Base-by-base conservation (phyloP, 2,797 vertebrate species). In the Protosalanx chinensis region DNA sequence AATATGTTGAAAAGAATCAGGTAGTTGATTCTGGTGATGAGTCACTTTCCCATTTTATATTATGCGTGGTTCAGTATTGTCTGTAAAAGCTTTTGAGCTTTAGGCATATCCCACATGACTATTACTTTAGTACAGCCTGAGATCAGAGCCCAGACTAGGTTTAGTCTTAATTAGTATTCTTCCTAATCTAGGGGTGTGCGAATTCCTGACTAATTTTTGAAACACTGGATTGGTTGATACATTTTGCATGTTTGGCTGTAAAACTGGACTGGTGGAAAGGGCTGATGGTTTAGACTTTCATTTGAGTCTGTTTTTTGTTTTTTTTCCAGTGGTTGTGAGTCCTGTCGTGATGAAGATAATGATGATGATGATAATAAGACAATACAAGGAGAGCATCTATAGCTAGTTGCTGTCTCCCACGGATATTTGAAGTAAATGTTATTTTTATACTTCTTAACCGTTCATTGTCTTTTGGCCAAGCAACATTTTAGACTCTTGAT, bases 201-300 rank as follows among this genome's bases (percentile, higher is more conserved):
- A 74, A 69, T 73, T 57, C 30, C 66, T 67, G 49, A 37, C 72
- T 70, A 58, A 78, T 79, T 41, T 37, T 46, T 18, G 23, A 72
- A 59, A 76, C 41, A 64, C 71, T 77, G 72, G 72, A 75, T 53
- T 82, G 74, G 83, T 82, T 73, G 67, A 77, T 86, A 78, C 80
- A 72, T 2, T 79, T 85, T 90, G 87, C 78, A 74, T 80, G 74
- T 90, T 85, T 90, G 86, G 82, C 56, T 64, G 70, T 82, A 86
- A 86, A 82, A 83, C 86, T 82, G 89, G 85, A 81, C 71, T 85
- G 79, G 73, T 79, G 67, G 69, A 71, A 76, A 79, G 71, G 76
- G 67, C 66, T 70, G 61, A 77, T 81, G 32, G 72, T 76, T 79
- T 76, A 65, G n/a, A 64, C 51, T 16, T 85, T 87, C 33, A 71